Conservation (phyloP, 2,888 invertebrate genomes). For the Pseudeuparius sepicola region DNA sequence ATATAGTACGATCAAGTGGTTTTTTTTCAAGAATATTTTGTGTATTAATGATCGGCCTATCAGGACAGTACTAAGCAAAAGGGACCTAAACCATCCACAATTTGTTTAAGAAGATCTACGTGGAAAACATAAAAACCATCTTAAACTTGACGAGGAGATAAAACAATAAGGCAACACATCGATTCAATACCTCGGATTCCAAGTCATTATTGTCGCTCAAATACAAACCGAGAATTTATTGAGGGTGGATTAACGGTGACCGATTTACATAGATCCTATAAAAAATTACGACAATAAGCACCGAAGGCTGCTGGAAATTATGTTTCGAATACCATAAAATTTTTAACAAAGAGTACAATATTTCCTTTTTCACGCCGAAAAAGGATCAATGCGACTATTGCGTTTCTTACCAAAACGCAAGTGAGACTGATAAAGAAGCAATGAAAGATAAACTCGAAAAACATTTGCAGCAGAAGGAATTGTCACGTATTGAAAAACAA, state of each 20-base stretch:
- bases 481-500: slow-evolving; percentile 13
- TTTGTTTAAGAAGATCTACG: slow-evolving; percentile 1
- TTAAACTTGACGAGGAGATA: slow-evolving; percentile 3
- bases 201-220: slow-evolving; percentile 6
- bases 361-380: slow-evolving; percentile 12
- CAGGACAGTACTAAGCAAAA: no score
- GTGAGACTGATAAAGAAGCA: slow-evolving; percentile 3
- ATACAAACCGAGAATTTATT: slow-evolving; percentile 10
- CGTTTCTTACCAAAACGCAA: slow-evolving; percentile 6
- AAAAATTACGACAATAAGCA: slow-evolving; percentile 3
- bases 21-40: no score
- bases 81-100: slow-evolving; percentile 2
- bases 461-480: slow-evolving; percentile 11
- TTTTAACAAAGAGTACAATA: slow-evolving; percentile 13
- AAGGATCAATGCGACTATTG: slow-evolving; percentile 16
- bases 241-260: slow-evolving; percentile 9
- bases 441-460: slow-evolving; percentile 10
- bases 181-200: slow-evolving; percentile 3
- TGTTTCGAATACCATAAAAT: slow-evolving; percentile 7
- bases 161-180: slow-evolving; percentile 3
- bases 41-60: no score
- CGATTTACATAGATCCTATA: slow-evolving; percentile 9
- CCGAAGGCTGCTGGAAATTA: background rate
- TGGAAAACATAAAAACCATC: slow-evolving; percentile 3
- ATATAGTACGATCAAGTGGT: slow-evolving; percentile 14